These are phyloP conservation scores for Ochotona curzoniae DNA, from an alignment of 2,113 vertebrate species.

Conservation along the genomic window DNA sequence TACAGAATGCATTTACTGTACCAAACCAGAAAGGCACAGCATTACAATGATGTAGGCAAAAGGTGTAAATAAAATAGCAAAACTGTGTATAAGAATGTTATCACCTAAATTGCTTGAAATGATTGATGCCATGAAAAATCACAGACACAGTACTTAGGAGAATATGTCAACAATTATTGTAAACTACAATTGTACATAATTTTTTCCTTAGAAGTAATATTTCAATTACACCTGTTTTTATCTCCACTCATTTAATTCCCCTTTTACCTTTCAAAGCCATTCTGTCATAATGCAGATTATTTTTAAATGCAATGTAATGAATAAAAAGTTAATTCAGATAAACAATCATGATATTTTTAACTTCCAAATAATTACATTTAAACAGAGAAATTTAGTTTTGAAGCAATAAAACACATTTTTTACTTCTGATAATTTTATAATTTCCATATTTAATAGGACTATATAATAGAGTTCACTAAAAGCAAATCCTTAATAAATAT, in stretches of 20 bases:
- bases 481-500: conserved; percentile 39
- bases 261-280: conserved; percentile 62
- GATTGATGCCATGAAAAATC: conserved; percentile 86
- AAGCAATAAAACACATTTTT: conserved; percentile 53
- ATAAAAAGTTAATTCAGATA: conserved; percentile 49
- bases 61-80: conserved; percentile 83
- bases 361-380: conserved; percentile 56
- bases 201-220: conserved; percentile 53
- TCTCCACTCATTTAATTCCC: conserved; percentile 58
- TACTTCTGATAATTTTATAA: conserved; percentile 3
- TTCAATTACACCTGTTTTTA: conserved; percentile 54
- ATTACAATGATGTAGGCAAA: conserved; percentile 81
- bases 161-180: conserved; percentile 78
- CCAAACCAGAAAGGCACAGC: conserved; percentile 82
- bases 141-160: conserved; percentile 80
- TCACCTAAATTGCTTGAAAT: conserved; percentile 86
- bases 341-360: conserved; percentile 50
- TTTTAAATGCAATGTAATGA: conserved; percentile 56
- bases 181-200: conserved; percentile 73
- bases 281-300: conserved; percentile 54
- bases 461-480: conserved; percentile 49
- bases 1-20: conserved; percentile 87
- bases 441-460: conserved; percentile 42
- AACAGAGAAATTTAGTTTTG: neutral
- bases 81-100: conserved; percentile 82